Base-by-base conservation (phyloP, 2,888 invertebrate genomes). In the Spilarctia lutea region DNA sequence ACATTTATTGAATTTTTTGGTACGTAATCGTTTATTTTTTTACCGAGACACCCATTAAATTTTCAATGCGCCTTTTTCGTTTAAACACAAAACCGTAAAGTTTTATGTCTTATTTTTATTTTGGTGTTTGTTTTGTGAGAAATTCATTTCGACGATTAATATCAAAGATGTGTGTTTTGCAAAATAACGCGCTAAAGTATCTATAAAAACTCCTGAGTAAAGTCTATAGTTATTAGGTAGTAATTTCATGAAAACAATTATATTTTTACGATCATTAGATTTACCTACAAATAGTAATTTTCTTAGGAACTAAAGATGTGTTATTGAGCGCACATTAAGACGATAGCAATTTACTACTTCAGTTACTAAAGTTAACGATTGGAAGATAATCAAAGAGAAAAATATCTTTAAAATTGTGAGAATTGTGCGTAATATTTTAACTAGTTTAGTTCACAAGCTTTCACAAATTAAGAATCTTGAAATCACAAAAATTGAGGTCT, bases 1-100 rank as follows among this genome's bases (percentile, higher is more conserved):
- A 24, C 24, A 0, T 68, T 63, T 65, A 68, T 71, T 63, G 27
- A 16, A 42, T 16, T 45, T 4, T 66, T 10, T 24, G 1, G 24
- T 52, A 8, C 20, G 30, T 24, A 30, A 60, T 39, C 18, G 30
- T 71, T 24, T 24, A 60, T 45, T 56, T 48, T 67, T 69, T 18
- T n/a, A 45, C 18, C 71, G 74, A 74, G 71, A 74, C 74, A 74
- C 74, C 66, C 71, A 27, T 8, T n/a, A 24, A 56, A 16, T 39
- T 0, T 65, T 6, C 24, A 8, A n/a, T 45, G 45, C 4, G 42
- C 20, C 48, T 68, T 48, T 60, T 68, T 60, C 11, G 16, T 68
- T 63, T n/a, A 67, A 10, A 27, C 3, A 3, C 45, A 3, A 20
- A 67, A 1, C 3, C 52, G 30, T 63, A 60, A 68, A 42, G 20